These are phyloP conservation scores for Nasonia oneida DNA, from an alignment of 2,888 invertebrate genomes.

Conservation along the genomic window DNA sequence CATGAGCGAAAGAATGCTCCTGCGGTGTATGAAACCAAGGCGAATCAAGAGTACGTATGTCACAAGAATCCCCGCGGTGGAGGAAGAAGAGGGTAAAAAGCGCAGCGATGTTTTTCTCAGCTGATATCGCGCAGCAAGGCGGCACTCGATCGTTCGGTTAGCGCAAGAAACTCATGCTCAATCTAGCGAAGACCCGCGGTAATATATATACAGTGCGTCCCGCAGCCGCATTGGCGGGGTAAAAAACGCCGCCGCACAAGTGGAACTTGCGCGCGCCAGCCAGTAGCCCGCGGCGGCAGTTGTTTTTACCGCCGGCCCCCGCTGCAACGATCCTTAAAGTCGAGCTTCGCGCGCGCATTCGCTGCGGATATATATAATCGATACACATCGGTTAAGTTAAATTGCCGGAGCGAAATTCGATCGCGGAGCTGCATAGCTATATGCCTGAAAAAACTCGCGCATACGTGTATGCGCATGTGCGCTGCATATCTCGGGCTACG, in stretches of 20 bases:
- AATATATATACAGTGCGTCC: neutral
- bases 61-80: neutral
- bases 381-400: conserved; percentile 48
- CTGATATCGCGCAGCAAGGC: neutral
- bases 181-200: conserved; percentile 4
- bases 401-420: conserved; percentile 48
- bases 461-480: too few relatives aligned
- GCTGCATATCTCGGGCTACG: neutral
- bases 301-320: conserved; percentile 27
- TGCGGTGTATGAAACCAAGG: neutral
- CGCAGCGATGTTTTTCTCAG: neutral
- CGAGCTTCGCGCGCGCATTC: neutral
- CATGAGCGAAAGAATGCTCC: neutral
- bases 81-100: neutral
- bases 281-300: conserved; percentile 5
- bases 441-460: too few relatives aligned
- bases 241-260: neutral
- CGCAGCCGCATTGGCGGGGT: neutral
- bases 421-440: neutral
- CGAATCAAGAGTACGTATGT: neutral
- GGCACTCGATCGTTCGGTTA: conserved; percentile 13
- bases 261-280: neutral
- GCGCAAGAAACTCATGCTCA: conserved; percentile 21
- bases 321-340: neutral
- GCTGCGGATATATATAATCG: conserved; percentile 21